Evolutionary conservation across 2,888 invertebrate species (phyloP).

Genomic region (Xestia ashworthii): DNA sequence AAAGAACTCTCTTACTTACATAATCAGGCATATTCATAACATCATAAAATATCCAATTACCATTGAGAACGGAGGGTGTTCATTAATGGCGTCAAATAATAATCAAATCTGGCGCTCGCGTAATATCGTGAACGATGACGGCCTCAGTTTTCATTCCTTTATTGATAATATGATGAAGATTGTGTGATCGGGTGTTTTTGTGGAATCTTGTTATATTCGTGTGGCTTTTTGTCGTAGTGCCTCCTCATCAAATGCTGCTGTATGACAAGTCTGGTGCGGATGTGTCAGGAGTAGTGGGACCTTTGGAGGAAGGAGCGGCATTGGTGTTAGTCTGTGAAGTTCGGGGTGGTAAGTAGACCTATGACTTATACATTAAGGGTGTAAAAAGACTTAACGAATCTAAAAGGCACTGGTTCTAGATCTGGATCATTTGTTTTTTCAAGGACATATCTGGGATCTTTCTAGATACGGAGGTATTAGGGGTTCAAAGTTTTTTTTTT

Average conservation of each 20-base stretch:
- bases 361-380: background rate
- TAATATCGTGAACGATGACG: slow-evolving; percentile 65
- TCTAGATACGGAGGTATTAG: no score
- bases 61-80: slow-evolving; percentile 72
- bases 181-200: slow-evolving; percentile 29
- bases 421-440: no score
- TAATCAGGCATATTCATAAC: slow-evolving; percentile 82
- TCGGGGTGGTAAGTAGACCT: slow-evolving; percentile 93
- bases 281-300: slow-evolving; percentile 95
- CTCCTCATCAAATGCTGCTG: slow-evolving; percentile 96
- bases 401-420: no score
- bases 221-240: slow-evolving; percentile 92
- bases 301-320: slow-evolving; percentile 95
- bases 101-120: slow-evolving; percentile 75
- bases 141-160: slow-evolving; percentile 58
- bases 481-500: no score
- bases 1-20: slow-evolving; percentile 79
- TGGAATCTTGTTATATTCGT: slow-evolving; percentile 26
- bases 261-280: slow-evolving; percentile 96
- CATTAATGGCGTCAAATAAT: slow-evolving; percentile 80
- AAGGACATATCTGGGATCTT: no score
- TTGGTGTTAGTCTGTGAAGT: slow-evolving; percentile 96
- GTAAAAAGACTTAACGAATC: no score
- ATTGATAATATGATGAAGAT: slow-evolving; percentile 53
- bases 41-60: slow-evolving; percentile 83